Percentiles rank a stretch among this genome's conserved stretches.
phyloP scores from a whole-genome alignment of 2,888 invertebrate species.

The Tinea trinotella region DNA sequence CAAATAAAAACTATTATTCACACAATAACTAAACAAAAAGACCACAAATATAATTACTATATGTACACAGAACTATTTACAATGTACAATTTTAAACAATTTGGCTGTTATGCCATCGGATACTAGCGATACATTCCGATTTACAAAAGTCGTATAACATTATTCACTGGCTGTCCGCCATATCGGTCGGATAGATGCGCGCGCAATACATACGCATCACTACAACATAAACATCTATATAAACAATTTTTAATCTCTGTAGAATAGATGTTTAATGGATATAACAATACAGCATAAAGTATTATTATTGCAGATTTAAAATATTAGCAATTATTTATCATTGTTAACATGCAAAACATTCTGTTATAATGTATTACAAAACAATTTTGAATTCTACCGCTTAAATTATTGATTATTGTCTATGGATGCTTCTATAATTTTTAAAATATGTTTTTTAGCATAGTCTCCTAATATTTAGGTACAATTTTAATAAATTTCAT shows the following conservation, averaged over 20 bases:
- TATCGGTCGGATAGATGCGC: conserved; percentile 70
- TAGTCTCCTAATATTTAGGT: too few relatives aligned
- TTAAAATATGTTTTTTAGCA: too few relatives aligned
- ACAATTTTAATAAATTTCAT: too few relatives aligned
- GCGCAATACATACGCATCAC: conserved; percentile 64
- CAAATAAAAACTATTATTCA: conserved; percentile 73
- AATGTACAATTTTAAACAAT: conserved; percentile 78
- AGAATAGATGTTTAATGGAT: neutral
- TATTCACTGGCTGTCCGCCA: conserved; percentile 69
- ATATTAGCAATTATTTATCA: too few relatives aligned
- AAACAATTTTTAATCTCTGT: conserved; percentile 10
- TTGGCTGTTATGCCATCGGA: conserved; percentile 78
- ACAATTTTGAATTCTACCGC: neutral
- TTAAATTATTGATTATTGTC: too few relatives aligned
- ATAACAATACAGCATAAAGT: too few relatives aligned
- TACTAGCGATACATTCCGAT: conserved; percentile 75
- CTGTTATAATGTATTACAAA: too few relatives aligned
- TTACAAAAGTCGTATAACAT: conserved; percentile 68
- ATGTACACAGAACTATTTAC: conserved; percentile 82
- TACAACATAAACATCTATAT: conserved; percentile 58
- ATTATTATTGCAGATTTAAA: too few relatives aligned
- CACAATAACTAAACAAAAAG: conserved; percentile 73
- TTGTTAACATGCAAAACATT: too few relatives aligned
- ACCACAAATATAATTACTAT: conserved; percentile 80
- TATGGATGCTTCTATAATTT: too few relatives aligned